Evolutionary conservation across 2,113 vertebrate species (phyloP), one percentile per base, ranked within the genome.

Genomic region (Nycticorax nycticorax): DNA sequence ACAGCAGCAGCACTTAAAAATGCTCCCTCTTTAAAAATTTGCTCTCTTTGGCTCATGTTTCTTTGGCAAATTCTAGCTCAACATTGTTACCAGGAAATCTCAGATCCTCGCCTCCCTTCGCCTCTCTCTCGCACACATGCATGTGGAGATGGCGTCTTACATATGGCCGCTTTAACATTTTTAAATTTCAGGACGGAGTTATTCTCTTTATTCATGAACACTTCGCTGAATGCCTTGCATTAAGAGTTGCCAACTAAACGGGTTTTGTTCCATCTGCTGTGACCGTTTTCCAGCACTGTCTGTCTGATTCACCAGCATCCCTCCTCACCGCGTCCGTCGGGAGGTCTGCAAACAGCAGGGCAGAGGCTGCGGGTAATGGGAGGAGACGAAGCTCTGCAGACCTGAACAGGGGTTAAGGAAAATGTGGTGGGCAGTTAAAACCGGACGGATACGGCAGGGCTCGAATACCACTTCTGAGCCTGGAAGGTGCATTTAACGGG

Each of bases 261-360:
- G 0, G 62, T 76, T 93, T 88, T 82, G 28, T 73, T 97, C 94
- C 87, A 96, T 96, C 92, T 97, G 93, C 95, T 85, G 8, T 80
- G 90, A 91, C 96, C 90, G 37, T 93, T 91, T 93, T 91, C 92
- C 88, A 92, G 91, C 94, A 82, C 73, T 47, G 27, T 22, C 79
- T 48, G 12, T 73, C 76, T 97, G 94, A 96, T 91, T 97, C 94
- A 89, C 84, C 89, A 85, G 86, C 80, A 72, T 91, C 80, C 77
- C 62, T 76, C 87, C 81, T 88, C 89, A n/a, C 62, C 0, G 2
- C 66, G 71, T 85, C 89, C 87, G 20, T 22, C 4, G 3, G 81
- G 76, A 93, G 90, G 71, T 64, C 91, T 84, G 86, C 75, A 52
- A 79, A 85, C 4, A 2, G 87, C 87, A 85, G 73, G 86, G 63